Base-by-base conservation (phyloP, 2,797 vertebrate genomes). In the Enteromius unitaeniatus region DNA sequence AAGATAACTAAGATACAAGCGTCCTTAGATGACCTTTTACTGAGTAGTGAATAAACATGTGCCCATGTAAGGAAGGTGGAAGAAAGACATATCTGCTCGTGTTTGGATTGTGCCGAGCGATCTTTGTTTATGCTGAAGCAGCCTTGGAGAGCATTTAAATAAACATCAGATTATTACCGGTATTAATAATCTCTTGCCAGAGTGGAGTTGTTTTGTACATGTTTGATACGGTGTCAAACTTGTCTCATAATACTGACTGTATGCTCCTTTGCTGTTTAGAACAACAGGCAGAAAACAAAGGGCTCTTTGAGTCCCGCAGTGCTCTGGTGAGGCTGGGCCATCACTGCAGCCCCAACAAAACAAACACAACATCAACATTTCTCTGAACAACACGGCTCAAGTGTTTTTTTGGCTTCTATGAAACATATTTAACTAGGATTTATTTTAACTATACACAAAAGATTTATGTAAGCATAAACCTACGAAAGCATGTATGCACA, bases 211-310 rank as follows among this genome's bases (percentile, higher is more conserved):
- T 51, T 34, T 82, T 64, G 13, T 69, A 73, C 68, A 37, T 45
- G 75, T 75, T 72, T 65, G 47, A 76, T 28, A 21, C 19, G 19
- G n/a, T 53, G 11, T 53, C 45, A 82, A 1, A 40, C 42, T 14
- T 14, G 31, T 74, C 14, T 82, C 58, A 62, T 77, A 62, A 77
- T 45, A 9, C n/a, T 77, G n/a, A 62, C 37, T 75, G n/a, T 26
- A 47, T 31, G 49, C 45, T 42, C 28, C 60, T 65, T 51, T 14
- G 76, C 42, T 9, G 60, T 76, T 76, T 55, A 40, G 60, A 76
- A 82, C 72, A 82, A 82, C 60, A 76, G 47, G 60, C 45, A 42
- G 64, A 53, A 82, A 76, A 82, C 81, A 82, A 82, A 82, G 70
- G 47, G 21, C 72, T 76, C 49, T 64, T 82, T 65, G 60, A 65